A percentile compares a stretch with the other conserved stretches of the same genome.
Evolutionary conservation across 1,140 invertebrate genomes (phyloP).

Genomic region (Hormaphis cornu): DNA sequence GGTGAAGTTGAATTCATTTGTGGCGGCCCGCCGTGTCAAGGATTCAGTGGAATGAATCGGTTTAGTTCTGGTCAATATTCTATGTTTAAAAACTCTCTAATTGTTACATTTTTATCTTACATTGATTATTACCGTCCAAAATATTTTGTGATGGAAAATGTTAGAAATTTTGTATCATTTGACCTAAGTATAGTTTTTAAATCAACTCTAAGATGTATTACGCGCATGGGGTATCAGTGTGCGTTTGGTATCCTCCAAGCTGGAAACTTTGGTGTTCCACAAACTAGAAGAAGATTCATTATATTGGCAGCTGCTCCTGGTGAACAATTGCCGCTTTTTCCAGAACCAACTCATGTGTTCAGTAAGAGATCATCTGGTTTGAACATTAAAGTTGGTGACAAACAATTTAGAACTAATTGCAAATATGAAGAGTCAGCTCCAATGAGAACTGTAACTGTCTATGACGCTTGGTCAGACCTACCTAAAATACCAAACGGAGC

Average conservation of each 20-base stretch:
- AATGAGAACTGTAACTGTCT: constrained; percentile 62
- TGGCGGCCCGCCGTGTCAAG: constrained; percentile 86
- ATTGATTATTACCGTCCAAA: constrained; percentile 79
- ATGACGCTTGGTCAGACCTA: constrained; percentile 74
- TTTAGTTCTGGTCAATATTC: constrained; percentile 83
- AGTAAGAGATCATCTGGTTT: constrained; percentile 59
- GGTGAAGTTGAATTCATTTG: constrained; percentile 77
- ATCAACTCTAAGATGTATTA: constrained; percentile 62
- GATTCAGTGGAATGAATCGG: constrained; percentile 82
- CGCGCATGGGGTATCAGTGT: constrained; percentile 81
- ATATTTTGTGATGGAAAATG: constrained; percentile 80
- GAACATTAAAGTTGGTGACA: constrained; percentile 64
- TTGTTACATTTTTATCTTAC: constrained; percentile 74
- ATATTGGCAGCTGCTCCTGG: constrained; percentile 77
- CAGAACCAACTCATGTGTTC: constrained; percentile 73
- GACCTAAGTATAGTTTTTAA: constrained; percentile 74
- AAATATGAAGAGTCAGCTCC: constrained; percentile 55
- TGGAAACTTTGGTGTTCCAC: constrained; percentile 76
- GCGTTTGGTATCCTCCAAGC: constrained; percentile 79
- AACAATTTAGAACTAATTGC: constrained; percentile 47
- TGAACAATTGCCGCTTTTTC: constrained; percentile 65
- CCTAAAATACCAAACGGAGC: constrained; percentile 67
- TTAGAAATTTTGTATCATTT: constrained; percentile 73
- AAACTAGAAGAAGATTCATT: constrained; percentile 64
- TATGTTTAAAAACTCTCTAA: constrained; percentile 76